These are phyloP conservation scores for Xenops minutus DNA, from an alignment of 2,797 vertebrate genomes.

Conservation along the genomic window DNA sequence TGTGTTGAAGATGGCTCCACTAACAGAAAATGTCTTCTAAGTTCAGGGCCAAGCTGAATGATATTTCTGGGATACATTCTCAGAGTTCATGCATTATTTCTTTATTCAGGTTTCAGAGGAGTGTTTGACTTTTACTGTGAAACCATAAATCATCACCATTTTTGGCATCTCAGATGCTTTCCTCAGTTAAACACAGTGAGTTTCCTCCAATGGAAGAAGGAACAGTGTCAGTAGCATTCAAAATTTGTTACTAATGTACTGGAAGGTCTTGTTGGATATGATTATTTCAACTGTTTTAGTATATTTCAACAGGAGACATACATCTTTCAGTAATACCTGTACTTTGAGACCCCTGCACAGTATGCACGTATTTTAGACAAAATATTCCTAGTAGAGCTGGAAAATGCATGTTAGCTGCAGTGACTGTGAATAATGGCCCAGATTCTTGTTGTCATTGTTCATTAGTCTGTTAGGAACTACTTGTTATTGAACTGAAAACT, in stretches of 20 bases:
- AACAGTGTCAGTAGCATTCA: background rate
- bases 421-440: background rate
- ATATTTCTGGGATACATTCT: constrained; percentile 2
- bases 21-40: background rate
- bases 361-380: background rate
- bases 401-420: background rate
- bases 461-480: background rate
- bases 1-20: background rate
- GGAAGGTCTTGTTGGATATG: background rate
- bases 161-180: constrained; percentile 27
- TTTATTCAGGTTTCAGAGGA: constrained; percentile 12
- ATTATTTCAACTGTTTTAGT: background rate
- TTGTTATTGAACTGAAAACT: background rate
- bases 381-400: background rate
- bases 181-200: background rate
- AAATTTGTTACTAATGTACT: constrained; percentile 31
- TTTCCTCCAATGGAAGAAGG: background rate
- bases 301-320: background rate
- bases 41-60: background rate
- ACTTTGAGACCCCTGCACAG: background rate
- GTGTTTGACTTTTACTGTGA: constrained; percentile 11
- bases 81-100: background rate
- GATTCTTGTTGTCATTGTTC: background rate
- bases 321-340: background rate
- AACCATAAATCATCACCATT: background rate